phyloP scores from a whole-genome alignment of 2,113 vertebrate species.

The Salvelinus fontinalis region DNA sequence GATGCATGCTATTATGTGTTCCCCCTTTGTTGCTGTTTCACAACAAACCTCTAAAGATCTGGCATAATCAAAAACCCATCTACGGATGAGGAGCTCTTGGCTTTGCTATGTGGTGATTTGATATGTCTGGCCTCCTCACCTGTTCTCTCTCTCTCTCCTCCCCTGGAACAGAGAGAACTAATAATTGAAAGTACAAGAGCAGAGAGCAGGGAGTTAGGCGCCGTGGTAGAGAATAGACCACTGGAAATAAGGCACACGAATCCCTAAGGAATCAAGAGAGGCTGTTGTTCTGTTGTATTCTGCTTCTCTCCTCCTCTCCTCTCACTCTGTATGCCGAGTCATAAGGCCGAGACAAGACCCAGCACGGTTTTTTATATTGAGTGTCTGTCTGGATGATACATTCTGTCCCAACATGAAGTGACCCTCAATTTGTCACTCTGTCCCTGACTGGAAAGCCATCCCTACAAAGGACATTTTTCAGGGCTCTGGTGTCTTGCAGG shows the following conservation, averaged over 20 bases:
- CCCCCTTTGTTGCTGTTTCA: slow-evolving; percentile 5
- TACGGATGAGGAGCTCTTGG: slow-evolving; percentile 38
- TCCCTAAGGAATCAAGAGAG: slow-evolving; percentile 34
- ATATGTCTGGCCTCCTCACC: slow-evolving; percentile 36
- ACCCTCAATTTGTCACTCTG: slow-evolving; percentile 31
- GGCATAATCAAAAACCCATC: slow-evolving; percentile 46
- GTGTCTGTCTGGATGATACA: slow-evolving; percentile 14
- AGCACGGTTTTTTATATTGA: slow-evolving; percentile 28
- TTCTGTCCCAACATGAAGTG: slow-evolving; percentile 34
- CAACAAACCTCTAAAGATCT: neutral
- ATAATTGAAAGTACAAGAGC: slow-evolving; percentile 44
- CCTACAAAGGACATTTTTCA: too few species aligned
- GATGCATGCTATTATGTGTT: neutral
- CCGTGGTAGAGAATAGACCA: slow-evolving; percentile 21
- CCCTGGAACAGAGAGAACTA: slow-evolving; percentile 8
- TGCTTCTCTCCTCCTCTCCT: neutral
- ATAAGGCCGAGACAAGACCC: slow-evolving; percentile 27
- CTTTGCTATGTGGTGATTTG: slow-evolving; percentile 29
- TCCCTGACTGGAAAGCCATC: neutral
- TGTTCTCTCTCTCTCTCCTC: neutral
- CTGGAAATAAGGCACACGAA: slow-evolving; percentile 44
- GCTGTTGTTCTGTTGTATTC: neutral
- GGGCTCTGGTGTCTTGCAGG: too few species aligned
- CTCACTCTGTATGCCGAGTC: neutral
- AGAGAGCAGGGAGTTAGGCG: slow-evolving; percentile 3